Conservation (phyloP, 2,888 invertebrate species). For the Nomada lathburiana region DNA sequence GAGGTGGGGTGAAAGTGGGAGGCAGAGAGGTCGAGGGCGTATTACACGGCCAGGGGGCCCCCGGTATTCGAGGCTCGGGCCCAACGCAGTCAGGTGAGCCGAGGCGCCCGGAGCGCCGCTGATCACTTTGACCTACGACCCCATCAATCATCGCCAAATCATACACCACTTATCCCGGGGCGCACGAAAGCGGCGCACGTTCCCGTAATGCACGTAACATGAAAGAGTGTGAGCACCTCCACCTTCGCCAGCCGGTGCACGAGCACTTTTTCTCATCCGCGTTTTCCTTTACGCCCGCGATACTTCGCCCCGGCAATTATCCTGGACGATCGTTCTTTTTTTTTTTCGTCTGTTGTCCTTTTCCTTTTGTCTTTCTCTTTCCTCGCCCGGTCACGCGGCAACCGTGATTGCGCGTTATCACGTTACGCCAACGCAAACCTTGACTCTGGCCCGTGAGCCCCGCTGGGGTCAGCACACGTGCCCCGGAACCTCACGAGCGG, state of each 20-base stretch:
- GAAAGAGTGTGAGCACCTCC: conserved; percentile 61
- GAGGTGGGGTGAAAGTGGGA: conserved; percentile 31
- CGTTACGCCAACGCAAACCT: conserved; percentile 30
- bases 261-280: conserved; percentile 26
- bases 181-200: conserved; percentile 81
- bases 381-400: conserved; percentile 10
- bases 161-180: conserved; percentile 81
- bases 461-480: conserved; percentile 12
- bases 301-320: conserved; percentile 47
- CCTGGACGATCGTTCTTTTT: neutral
- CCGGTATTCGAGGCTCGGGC: conserved; percentile 66
- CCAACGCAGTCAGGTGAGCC: conserved; percentile 78
- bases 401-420: conserved; percentile 49
- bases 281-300: conserved; percentile 54
- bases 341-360: neutral
- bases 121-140: conserved; percentile 83
- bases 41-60: conserved; percentile 65
- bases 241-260: conserved; percentile 19
- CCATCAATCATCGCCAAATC: conserved; percentile 84
- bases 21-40: conserved; percentile 55
- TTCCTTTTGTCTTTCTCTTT: neutral
- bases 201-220: conserved; percentile 77
- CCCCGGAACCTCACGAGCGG: neutral
- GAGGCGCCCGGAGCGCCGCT: conserved; percentile 82
- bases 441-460: neutral